These are phyloP conservation scores for Aotus griseimembra DNA, from an alignment of 2,797 vertebrate genomes.

Conservation along the genomic window DNA sequence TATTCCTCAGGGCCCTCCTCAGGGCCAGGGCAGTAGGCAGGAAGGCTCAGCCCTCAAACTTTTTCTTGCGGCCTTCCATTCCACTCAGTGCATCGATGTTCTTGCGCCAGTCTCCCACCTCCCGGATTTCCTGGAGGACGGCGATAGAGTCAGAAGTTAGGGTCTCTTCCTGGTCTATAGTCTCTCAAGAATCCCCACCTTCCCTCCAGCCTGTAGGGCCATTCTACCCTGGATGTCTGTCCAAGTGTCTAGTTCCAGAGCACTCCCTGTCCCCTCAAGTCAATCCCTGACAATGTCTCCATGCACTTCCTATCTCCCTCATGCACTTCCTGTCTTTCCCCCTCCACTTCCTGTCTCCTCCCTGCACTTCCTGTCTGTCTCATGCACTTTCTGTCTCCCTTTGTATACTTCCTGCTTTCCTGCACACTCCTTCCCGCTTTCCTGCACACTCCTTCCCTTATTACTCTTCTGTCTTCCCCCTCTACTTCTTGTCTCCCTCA, in stretches of 20 bases:
- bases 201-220: not conserved
- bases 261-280: not conserved
- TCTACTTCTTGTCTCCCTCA: too few species aligned
- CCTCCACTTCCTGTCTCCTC: not conserved
- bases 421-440: not conserved
- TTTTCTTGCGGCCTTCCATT: slow-evolving; percentile 96
- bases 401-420: too few species aligned
- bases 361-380: not conserved
- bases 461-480: not conserved
- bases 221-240: not conserved
- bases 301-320: not conserved
- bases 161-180: not conserved
- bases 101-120: slow-evolving; percentile 95
- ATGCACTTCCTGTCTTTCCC: not conserved
- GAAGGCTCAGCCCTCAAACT: slow-evolving; percentile 90
- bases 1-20: slow-evolving; percentile 41
- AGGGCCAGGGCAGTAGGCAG: fast-evolving
- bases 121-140: slow-evolving; percentile 90
- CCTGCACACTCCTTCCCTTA: not conserved
- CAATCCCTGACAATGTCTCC: not conserved
- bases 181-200: not conserved
- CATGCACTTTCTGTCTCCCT: not conserved
- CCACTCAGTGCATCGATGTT: slow-evolving; percentile 94
- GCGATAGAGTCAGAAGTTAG: not conserved
- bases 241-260: not conserved